Evolutionary conservation across 2,113 vertebrate genomes (phyloP), one percentile per base, ranked within the genome.

Genomic region (Thryonomys swinderianus): DNA sequence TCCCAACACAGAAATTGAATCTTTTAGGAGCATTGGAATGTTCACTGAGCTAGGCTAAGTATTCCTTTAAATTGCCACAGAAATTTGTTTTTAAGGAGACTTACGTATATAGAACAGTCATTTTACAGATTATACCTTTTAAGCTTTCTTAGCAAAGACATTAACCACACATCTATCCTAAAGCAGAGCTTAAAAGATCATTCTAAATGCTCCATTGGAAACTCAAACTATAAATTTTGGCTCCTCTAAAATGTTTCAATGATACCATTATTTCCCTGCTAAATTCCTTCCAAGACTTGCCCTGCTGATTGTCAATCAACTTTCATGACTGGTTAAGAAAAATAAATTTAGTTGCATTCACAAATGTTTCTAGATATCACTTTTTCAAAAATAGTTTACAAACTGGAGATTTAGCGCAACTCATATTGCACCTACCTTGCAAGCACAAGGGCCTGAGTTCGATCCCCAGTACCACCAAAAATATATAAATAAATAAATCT

Each of bases 81-180:
- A 27, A 94, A 89, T 94, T 48, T 64, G 40, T 83, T 87, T 83
- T 89, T 83, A 89, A 88, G 34, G 48, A 80, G 55, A 0, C 34
- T 45, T 83, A 59, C 20, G 32, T 48, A 27, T 53, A 91, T 10
- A 57, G 34, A 85, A 51, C n/a, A 40, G 53, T 91, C 61, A 79
- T 73, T 82, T 94, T 93, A 85, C n/a, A 90, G 30, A 71, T 55
- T 61, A 93, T 34, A 84, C 45, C 34, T 92, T 95, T 85, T 91
- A 66, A 30, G 59, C 40, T 76, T 92, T 82, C 87, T 73, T 71
- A 17, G 48, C 62, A 85, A 95, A 82, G 64, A 61, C 76, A 84
- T 80, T 48, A 92, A 73, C 48, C 55, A 79, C 37, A 74, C 66
- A 92, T 45, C 67, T 20, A 84, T 42, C 32, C 34, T 80, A 92